A percentile compares a stretch with the other conserved stretches of the same genome.
Evolutionary conservation across 2,797 vertebrate genomes (phyloP).

Genomic region (Takifugu ocellatus): DNA sequence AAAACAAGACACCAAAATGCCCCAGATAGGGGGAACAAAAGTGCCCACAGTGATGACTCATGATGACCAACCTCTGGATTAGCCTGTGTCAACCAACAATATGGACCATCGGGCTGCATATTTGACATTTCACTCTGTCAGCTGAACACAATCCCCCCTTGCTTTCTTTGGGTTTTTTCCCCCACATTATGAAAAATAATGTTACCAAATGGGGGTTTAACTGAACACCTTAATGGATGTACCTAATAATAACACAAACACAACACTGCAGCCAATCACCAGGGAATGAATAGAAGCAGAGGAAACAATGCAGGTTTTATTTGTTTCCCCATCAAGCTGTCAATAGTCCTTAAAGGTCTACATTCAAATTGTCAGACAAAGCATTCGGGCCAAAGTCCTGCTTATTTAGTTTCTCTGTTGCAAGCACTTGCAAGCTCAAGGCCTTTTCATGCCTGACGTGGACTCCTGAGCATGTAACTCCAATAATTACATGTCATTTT

Average conservation of each 20-base stretch:
- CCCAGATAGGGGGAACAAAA: conserved; percentile 54
- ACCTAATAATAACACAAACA: conserved; percentile 31
- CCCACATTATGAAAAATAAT: neutral
- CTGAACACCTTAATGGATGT: conserved; percentile 14
- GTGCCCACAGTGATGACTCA: conserved; percentile 65
- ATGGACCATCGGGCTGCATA: conserved; percentile 36
- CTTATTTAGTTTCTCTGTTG: conserved; percentile 30
- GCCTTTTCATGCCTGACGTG: conserved; percentile 31
- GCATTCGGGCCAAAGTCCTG: conserved; percentile 48
- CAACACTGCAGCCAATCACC: conserved; percentile 27
- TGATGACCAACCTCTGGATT: conserved; percentile 58
- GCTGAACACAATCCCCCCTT: conserved; percentile 16
- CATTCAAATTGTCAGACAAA: conserved; percentile 38
- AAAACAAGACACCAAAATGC: conserved; percentile 41
- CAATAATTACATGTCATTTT: conserved; percentile 58
- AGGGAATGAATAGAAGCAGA: conserved; percentile 43
- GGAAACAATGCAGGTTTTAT: conserved; percentile 54
- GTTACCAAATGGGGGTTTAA: neutral
- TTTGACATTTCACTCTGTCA: conserved; percentile 50
- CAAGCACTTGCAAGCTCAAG: conserved; percentile 50
- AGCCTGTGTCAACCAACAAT: conserved; percentile 56
- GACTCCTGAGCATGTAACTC: conserved; percentile 42
- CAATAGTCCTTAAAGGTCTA: conserved; percentile 43
- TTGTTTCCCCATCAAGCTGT: neutral
- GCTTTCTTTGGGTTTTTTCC: conserved; percentile 1